Percentiles rank a stretch among this genome's conserved stretches.
Evolutionary conservation across 1,140 invertebrate genomes (phyloP).

Genomic region (Sycophaga agraensis): DNA sequence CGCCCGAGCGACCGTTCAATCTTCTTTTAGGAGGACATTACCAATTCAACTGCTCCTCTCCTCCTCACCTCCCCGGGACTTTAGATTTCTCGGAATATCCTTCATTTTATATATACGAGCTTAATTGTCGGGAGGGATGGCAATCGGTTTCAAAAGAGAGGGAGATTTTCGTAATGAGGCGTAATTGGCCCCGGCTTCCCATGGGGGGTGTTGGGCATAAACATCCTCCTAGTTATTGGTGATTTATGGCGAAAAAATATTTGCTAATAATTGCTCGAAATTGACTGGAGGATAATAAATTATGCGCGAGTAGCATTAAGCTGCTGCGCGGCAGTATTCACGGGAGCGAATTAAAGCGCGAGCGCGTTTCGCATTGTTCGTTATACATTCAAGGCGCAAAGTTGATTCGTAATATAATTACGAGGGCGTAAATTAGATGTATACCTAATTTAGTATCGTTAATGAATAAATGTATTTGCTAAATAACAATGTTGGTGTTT

Average conservation of each 20-base stretch:
- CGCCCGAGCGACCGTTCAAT: constrained; percentile 7
- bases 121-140: constrained; percentile 1
- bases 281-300: background rate
- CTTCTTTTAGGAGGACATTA: background rate
- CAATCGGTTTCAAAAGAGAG: background rate
- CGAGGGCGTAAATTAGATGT: no score
- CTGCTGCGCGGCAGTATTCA: no score
- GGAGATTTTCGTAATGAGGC: constrained; percentile 21
- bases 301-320: background rate
- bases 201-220: background rate
- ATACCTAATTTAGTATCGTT: no score
- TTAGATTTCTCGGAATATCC: constrained; percentile 17
- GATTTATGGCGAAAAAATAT: constrained; percentile 1
- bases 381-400: no score
- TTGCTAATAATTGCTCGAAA: background rate
- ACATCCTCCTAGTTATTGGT: no score
- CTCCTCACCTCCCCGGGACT: background rate
- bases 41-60: background rate
- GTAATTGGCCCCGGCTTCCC: background rate
- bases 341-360: no score
- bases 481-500: no score
- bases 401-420: background rate
- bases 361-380: no score
- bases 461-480: no score
- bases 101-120: background rate